Evolutionary conservation across 2,113 vertebrate genomes (phyloP), one percentile per base, ranked within the genome.

Genomic region (Monopterus albus): DNA sequence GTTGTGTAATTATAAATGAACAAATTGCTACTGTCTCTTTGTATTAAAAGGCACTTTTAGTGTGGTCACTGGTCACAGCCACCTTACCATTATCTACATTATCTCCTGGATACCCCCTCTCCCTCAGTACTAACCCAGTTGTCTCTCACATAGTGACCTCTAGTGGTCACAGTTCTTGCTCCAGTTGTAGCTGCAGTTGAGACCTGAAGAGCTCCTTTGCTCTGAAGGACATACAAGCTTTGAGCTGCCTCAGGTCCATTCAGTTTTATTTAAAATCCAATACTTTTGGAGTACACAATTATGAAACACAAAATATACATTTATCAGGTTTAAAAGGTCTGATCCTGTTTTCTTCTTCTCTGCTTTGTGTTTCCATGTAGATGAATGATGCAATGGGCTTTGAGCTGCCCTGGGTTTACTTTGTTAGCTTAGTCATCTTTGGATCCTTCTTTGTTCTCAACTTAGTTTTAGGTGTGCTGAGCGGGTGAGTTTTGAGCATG

Each of bases 391-490:
- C 97, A 80, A 99, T 99, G 96, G 98, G 98, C 91, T 97, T 96
- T 91, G 98, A 99, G 94, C 95, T 99, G 86, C 98, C 98, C 62
- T 99, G 98, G 98, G 94, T 99, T 87, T 99, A 99, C 96, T 99
- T 99, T 93, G 97, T 99, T 95, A 99, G 97, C 95, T 95, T 99
- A 92, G 96, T 99, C 94, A 99, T 99, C 94, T 99, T 99, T 92
- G 97, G 98, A 89, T 99, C 98, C 91, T 99, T 99, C 95, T 99
- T 99, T 93, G 97, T 99, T 93, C 96, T 99, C 90, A 99, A 99
- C 94, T 92, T 99, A 91, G 98, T 99, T 90, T 92, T 99, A 93
- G 97, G 98, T 92, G 98, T 99, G 90, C 93, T 99, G 91, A 99
- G 98, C 86, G 98, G 98, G 98, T 99, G 96, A 91, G 97, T 88